A percentile compares a stretch with the other conserved stretches of the same genome.
Conservation (phyloP, 2,888 invertebrate species). For the Tenthredo mesomela region DNA sequence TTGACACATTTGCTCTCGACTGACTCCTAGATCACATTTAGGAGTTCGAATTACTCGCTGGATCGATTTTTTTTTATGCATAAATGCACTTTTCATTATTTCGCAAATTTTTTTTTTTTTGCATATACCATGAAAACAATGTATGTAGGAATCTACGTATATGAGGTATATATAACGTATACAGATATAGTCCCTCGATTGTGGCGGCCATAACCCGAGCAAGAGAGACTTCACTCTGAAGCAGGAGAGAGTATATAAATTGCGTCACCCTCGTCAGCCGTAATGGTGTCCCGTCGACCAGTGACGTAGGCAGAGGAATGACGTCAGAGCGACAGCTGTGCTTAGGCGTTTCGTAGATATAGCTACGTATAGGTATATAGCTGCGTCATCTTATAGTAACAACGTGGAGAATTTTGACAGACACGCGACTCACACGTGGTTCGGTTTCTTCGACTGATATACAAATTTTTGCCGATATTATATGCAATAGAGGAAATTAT, state of each 20-base stretch:
- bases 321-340: constrained; percentile 45
- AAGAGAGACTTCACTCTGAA: background rate
- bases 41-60: background rate
- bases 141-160: background rate
- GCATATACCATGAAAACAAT: background rate
- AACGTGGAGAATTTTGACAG: background rate
- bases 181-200: background rate
- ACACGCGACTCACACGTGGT: background rate
- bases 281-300: constrained; percentile 40
- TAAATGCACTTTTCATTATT: background rate
- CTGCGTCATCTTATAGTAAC: constrained; percentile 9
- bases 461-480: background rate
- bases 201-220: constrained; percentile 41
- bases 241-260: background rate
- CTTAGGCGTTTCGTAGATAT: constrained; percentile 11
- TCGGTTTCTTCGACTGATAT: background rate
- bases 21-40: background rate
- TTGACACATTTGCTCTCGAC: background rate
- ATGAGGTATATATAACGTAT: background rate
- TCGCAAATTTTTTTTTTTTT: background rate
- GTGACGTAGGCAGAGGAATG: constrained; percentile 40
- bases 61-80: background rate
- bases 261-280: constrained; percentile 47
- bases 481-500: background rate
- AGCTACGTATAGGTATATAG: background rate